Evolutionary conservation across 2,797 vertebrate species (phyloP).

Genomic region (Crenuchus spilurus): DNA sequence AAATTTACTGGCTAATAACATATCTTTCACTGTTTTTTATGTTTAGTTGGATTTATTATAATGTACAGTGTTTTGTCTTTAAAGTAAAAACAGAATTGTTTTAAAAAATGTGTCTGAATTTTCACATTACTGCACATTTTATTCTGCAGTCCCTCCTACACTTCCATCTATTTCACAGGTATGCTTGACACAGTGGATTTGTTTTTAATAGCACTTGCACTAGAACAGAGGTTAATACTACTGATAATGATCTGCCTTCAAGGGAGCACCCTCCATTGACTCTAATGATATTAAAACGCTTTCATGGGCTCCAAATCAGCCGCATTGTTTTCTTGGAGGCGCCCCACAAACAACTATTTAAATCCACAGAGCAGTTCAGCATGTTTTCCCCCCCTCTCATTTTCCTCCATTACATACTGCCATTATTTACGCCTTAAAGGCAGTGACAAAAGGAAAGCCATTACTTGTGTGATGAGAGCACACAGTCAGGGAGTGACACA

Average conservation of each 20-base stretch:
- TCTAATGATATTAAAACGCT: constrained; percentile 50
- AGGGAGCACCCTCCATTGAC: constrained; percentile 30
- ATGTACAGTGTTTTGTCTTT: no score
- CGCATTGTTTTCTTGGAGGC: constrained; percentile 36
- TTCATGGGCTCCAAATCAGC: constrained; percentile 44
- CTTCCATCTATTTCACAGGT: not conserved
- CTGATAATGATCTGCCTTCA: constrained; percentile 35
- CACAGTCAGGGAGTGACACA: constrained; percentile 43
- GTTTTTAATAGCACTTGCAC: constrained; percentile 7
- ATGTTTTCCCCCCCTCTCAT: constrained; percentile 36
- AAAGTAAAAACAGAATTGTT: no score
- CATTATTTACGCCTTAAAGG: constrained; percentile 53
- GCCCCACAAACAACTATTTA: constrained; percentile 44
- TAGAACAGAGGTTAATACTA: constrained; percentile 32
- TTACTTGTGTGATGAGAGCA: constrained; percentile 42
- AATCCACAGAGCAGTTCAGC: constrained; percentile 30
- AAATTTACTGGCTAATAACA: no score
- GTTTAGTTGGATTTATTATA: no score
- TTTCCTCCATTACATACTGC: constrained; percentile 34
- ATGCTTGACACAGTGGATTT: not conserved
- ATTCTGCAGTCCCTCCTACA: not conserved
- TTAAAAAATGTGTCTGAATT: no score
- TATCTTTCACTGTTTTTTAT: no score
- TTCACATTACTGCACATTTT: no score
- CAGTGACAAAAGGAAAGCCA: constrained; percentile 49